phyloP scores from a whole-genome alignment of 2,113 vertebrate genomes.

The Okapia johnstoni region DNA sequence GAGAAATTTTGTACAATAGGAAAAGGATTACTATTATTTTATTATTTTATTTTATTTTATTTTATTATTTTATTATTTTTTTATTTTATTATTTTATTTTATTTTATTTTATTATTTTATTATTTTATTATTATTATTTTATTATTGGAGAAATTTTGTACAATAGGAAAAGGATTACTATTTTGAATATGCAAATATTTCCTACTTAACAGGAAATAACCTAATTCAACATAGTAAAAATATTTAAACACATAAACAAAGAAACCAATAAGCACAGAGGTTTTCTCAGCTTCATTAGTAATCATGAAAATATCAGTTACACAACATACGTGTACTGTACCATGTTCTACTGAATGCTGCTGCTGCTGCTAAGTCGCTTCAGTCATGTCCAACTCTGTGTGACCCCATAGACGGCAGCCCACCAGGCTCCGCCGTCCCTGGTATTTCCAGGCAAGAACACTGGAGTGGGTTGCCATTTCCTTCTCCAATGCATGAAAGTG shows the following conservation, averaged over 20 bases:
- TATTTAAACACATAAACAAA: neutral
- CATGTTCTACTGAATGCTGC: neutral
- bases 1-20: neutral
- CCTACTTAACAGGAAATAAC: neutral
- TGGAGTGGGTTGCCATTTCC: too few relatives aligned
- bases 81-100: too few relatives aligned
- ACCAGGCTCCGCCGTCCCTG: too few relatives aligned
- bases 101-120: too few relatives aligned
- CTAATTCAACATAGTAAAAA: neutral
- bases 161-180: neutral
- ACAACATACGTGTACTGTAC: neutral
- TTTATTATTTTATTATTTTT: too few relatives aligned
- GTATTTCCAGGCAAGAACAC: too few relatives aligned
- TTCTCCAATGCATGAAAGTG: too few relatives aligned
- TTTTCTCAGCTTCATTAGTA: neutral
- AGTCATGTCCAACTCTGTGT: too few relatives aligned
- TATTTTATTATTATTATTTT: too few relatives aligned
- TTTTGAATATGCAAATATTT: neutral
- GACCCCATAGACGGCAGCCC: too few relatives aligned
- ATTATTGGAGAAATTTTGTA: neutral
- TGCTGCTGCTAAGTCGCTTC: too few relatives aligned
- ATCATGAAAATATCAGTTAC: neutral
- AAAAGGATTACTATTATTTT: neutral
- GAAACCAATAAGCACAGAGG: neutral
- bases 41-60: too few relatives aligned